A percentile compares a stretch with the other conserved stretches of the same genome.
Evolutionary conservation across 2,888 invertebrate species (phyloP).

Genomic region (Alcis repandata): DNA sequence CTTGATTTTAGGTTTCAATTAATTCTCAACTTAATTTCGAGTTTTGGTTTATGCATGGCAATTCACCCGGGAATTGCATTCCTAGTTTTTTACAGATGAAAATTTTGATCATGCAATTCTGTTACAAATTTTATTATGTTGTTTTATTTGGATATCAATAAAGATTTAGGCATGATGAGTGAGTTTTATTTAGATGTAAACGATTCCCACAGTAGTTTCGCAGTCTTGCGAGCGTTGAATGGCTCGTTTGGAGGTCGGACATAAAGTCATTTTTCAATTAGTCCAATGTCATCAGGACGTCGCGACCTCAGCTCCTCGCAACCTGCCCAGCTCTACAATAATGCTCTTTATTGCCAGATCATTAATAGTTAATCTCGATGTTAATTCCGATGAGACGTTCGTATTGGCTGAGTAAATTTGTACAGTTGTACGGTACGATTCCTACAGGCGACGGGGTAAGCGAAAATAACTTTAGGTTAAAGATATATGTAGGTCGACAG

Average conservation of each 20-base stretch:
- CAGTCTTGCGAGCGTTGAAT: constrained; percentile 63
- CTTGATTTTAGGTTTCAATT: constrained; percentile 78
- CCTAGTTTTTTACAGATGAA: constrained; percentile 79
- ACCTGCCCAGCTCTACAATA: constrained; percentile 49
- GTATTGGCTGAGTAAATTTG: constrained; percentile 66
- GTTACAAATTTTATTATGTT: constrained; percentile 55
- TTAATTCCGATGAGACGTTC: constrained; percentile 44
- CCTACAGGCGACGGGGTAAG: constrained; percentile 41
- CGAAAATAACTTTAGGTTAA: constrained; percentile 43
- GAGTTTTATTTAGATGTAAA: constrained; percentile 58
- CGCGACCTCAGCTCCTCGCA: constrained; percentile 67
- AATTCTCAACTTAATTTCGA: constrained; percentile 73
- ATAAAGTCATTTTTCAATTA: constrained; percentile 82
- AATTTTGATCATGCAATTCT: constrained; percentile 85
- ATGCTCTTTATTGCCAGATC: constrained; percentile 55
- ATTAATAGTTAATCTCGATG: constrained; percentile 57
- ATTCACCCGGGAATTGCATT: constrained; percentile 81
- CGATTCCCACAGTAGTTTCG: constrained; percentile 67
- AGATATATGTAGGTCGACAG: constrained; percentile 38
- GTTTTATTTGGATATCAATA: constrained; percentile 74
- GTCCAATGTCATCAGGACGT: constrained; percentile 80
- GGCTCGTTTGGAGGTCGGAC: constrained; percentile 73
- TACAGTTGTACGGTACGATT: constrained; percentile 64
- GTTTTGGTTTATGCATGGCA: constrained; percentile 84
- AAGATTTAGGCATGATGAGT: constrained; percentile 71